phyloP scores from a whole-genome alignment of 1,140 invertebrate genomes.

The Drosophila arizonae region DNA sequence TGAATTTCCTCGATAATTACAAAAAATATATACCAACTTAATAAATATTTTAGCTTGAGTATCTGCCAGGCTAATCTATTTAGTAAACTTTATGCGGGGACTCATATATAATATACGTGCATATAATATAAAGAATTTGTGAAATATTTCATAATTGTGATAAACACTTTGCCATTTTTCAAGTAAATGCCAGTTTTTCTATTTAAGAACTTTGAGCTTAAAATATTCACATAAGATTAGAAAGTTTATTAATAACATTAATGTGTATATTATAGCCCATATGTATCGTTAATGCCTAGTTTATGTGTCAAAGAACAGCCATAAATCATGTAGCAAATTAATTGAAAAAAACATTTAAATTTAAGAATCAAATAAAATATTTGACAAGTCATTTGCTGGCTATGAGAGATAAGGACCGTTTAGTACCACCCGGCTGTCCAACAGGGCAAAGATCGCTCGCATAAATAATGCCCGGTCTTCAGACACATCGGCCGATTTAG shows the following conservation, averaged over 20 bases:
- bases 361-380: conserved; percentile 36
- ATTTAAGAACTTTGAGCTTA: neutral
- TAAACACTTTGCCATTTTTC: too few species aligned
- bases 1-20: too few species aligned
- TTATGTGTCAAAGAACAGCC: conserved; percentile 33
- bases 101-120: too few species aligned
- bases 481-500: conserved; percentile 15
- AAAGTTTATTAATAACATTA: conserved; percentile 3
- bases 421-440: conserved; percentile 8
- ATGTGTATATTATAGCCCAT: too few species aligned
- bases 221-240: neutral
- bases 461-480: conserved; percentile 32
- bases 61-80: too few species aligned
- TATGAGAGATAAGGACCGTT: conserved; percentile 34
- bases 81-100: too few species aligned
- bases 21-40: too few species aligned
- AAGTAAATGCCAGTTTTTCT: too few species aligned
- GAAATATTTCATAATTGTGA: too few species aligned
- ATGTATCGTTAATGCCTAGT: neutral
- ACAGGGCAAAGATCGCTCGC: conserved; percentile 36
- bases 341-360: conserved; percentile 68
- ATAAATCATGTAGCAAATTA: conserved; percentile 71
- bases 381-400: conserved; percentile 45
- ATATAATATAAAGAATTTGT: too few species aligned
- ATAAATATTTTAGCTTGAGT: too few species aligned